phyloP scores from a whole-genome alignment of 2,797 vertebrate species.

The Spatula versicolor region DNA sequence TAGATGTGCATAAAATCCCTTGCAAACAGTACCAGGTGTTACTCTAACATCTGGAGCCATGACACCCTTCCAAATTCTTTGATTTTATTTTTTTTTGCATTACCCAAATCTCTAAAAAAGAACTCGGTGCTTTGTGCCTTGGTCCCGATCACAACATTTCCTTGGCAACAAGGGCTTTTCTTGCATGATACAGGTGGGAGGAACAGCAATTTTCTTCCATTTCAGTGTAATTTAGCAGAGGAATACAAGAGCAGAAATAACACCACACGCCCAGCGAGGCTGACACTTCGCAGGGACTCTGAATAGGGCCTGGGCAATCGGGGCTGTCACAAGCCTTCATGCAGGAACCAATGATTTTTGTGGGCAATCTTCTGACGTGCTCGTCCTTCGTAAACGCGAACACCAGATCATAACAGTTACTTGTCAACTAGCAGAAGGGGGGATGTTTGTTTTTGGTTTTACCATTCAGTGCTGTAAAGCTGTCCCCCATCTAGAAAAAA shows the following conservation, averaged over 20 bases:
- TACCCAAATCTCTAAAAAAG: neutral
- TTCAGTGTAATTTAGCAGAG: neutral
- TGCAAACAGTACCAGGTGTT: neutral
- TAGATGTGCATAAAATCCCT: neutral
- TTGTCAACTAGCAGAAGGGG: neutral
- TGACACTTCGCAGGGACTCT: neutral
- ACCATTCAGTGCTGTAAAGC: neutral
- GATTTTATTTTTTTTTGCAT: neutral
- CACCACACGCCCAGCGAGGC: neutral
- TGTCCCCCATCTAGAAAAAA: neutral
- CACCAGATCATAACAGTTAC: neutral
- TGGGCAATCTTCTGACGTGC: neutral
- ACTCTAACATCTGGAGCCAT: neutral
- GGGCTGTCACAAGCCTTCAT: neutral
- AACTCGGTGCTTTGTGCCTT: neutral
- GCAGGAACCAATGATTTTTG: neutral
- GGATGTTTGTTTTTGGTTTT: too few relatives aligned
- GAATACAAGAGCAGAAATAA: neutral
- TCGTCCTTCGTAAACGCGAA: neutral
- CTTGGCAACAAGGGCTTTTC: slow-evolving; percentile 33
- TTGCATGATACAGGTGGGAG: neutral
- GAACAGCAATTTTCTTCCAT: neutral
- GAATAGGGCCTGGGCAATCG: neutral
- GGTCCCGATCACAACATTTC: neutral
- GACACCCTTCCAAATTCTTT: neutral